Base-by-base conservation (phyloP, 2,797 vertebrate species). In the Hippoglossus hippoglossus region DNA sequence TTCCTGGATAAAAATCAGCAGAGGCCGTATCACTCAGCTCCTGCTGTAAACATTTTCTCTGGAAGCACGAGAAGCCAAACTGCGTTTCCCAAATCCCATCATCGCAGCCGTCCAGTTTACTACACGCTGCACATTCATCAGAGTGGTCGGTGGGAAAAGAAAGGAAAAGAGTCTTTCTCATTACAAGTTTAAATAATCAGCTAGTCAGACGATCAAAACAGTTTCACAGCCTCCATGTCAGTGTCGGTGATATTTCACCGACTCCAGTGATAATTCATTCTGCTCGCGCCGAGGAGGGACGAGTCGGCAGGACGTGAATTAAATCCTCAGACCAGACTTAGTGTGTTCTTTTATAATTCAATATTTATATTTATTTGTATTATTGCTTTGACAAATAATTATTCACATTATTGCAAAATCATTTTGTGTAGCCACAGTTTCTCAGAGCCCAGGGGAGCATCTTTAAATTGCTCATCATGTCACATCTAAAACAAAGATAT, bases 21-120 rank as follows among this genome's bases (percentile, higher is more conserved):
- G 67, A 64, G 79, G 81, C 80, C 79, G 18, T 61, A 71, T 93
- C 92, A 92, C 91, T 92, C 92, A 90, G 85, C 92, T 88, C 81
- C 75, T 41, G 88, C 70, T 16, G 52, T 91, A 92, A 93, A 93
- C 89, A 92, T 93, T 93, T 92, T 88, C 89, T 89, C 90, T 92
- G 87, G 91, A 89, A 75, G 60, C 50, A 54, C 72, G 75, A 78
- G 84, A 67, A 80, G 65, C 72, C 13, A 67, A 69, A 71, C 77
- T 6, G 44, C 57, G 10, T 10, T 75, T 90, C 77, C 82, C 81
- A 81, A 24, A 78, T 73, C 84, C 86, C 87, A 58, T 91, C 90
- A 91, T 89, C 90, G 18, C 83, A 22, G 67, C 66, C 77, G 7
- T 80, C 77, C 67, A 71, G 73, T 78, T 79, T 57, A 64, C 78